These are phyloP conservation scores for Oikopleura dioica DNA, from an alignment of 23 tunicate species.

Conservation along the genomic window DNA sequence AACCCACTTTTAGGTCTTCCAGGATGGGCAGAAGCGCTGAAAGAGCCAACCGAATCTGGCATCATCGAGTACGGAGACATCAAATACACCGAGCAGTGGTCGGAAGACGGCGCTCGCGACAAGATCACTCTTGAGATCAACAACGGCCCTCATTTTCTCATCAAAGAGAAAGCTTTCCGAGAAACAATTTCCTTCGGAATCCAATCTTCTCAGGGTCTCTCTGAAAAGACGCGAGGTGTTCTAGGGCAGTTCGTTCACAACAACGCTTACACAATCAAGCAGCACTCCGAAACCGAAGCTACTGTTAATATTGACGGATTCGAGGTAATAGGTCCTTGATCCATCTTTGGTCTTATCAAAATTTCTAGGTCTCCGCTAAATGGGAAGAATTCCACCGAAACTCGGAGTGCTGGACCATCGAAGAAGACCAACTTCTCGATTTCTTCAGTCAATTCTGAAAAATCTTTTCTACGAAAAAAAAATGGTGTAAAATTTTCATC, in stretches of 20 bases:
- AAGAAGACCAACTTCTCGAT: background rate
- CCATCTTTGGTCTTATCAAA: too few species aligned
- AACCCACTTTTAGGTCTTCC: too few species aligned
- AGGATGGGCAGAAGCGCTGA: background rate
- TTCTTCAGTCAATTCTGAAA: too few species aligned
- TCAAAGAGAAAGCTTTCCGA: background rate
- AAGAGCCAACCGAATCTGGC: background rate
- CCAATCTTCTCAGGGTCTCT: background rate
- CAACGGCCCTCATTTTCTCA: background rate
- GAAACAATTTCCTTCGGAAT: constrained; percentile 9
- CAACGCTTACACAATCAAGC: background rate
- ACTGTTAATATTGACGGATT: background rate
- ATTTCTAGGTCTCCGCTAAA: background rate
- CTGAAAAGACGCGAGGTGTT: background rate
- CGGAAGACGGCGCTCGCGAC: background rate
- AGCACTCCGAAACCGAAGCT: background rate
- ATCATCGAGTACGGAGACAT: background rate
- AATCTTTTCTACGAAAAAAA: too few species aligned
- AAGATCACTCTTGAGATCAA: background rate
- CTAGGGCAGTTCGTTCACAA: background rate
- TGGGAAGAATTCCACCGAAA: constrained; percentile 1
- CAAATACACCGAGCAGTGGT: background rate
- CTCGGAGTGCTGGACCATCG: background rate
- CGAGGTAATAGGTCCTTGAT: too few species aligned
- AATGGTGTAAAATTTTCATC: too few species aligned